Evolutionary conservation across 2,113 vertebrate species (phyloP).

Genomic region (Erinaceus europaeus): DNA sequence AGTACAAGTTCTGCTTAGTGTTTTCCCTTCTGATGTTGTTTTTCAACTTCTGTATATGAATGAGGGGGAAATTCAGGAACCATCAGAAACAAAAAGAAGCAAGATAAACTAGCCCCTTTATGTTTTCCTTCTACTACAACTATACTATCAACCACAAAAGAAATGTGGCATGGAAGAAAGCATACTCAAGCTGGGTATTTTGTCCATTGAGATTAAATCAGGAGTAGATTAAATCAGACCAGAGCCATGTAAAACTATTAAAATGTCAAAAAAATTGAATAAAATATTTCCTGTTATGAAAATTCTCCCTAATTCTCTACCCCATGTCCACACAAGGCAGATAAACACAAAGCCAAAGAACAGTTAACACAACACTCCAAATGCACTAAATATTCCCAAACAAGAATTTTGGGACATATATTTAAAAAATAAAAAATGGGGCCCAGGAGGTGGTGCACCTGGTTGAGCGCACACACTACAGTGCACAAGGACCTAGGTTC

Average conservation of each 20-base stretch:
- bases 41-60: too few species aligned
- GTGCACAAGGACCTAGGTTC: too few species aligned
- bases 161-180: fast-evolving
- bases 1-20: too few species aligned
- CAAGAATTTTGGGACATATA: neutral
- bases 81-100: neutral
- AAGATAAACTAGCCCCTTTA: neutral
- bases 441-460: too few species aligned
- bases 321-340: too few species aligned
- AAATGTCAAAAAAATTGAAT: neutral
- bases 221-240: neutral
- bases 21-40: too few species aligned
- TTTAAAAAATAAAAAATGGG: neutral
- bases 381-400: neutral
- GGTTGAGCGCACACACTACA: too few species aligned
- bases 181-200: neutral
- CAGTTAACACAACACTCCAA: neutral
- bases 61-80: neutral
- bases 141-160: neutral
- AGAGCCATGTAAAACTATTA: neutral
- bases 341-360: neutral
- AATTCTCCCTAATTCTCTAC: neutral
- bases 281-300: neutral
- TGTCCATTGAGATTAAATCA: neutral
- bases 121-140: neutral